Conservation (phyloP, 2,113 vertebrate genomes). For the Rynchops niger region DNA sequence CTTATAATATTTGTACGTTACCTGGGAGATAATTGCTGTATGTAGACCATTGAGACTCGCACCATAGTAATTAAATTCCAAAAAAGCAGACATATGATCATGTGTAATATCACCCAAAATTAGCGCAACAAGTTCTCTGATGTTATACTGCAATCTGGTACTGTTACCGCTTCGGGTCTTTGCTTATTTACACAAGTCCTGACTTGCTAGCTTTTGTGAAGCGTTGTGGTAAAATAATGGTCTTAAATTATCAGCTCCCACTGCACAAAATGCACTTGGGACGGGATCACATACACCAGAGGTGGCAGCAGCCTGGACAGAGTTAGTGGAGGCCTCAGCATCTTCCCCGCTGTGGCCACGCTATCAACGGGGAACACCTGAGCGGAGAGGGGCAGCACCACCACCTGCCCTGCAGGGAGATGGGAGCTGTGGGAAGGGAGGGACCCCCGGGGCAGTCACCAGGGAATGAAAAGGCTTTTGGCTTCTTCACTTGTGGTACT, state of each 20-base stretch:
- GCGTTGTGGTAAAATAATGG: background rate
- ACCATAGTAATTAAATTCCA: background rate
- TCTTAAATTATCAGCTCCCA: background rate
- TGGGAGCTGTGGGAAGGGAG: no score
- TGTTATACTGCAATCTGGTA: background rate
- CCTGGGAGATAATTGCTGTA: background rate
- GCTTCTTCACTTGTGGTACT: rapidly evolving
- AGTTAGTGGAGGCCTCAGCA: no score
- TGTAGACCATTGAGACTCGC: background rate
- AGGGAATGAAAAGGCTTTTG: background rate
- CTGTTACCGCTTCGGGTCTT: background rate
- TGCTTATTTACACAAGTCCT: background rate
- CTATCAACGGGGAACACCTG: background rate
- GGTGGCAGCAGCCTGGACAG: background rate
- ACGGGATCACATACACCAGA: background rate
- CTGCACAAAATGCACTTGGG: background rate
- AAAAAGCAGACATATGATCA: background rate
- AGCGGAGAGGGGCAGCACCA: background rate
- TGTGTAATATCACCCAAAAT: background rate
- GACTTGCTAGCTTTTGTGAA: background rate
- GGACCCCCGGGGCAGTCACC: no score
- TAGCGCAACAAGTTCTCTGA: background rate
- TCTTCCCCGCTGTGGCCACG: background rate
- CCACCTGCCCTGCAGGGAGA: background rate
- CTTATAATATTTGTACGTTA: background rate